Evolutionary conservation across 2,888 invertebrate species (phyloP), one percentile per base, ranked within the genome.

Genomic region (Melikaiella ostensackeni): DNA sequence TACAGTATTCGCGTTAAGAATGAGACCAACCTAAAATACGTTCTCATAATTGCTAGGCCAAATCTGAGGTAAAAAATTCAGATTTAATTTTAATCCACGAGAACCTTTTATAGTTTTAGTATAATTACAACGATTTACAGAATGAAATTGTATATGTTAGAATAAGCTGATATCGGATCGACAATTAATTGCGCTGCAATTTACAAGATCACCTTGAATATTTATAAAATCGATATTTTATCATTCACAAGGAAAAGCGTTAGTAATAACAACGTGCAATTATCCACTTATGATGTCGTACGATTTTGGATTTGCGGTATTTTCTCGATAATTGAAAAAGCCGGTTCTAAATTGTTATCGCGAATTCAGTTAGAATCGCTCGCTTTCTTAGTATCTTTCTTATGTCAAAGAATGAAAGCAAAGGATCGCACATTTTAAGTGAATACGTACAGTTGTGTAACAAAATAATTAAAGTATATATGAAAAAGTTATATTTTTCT

Each of bases 71-170:
- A 74, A 79, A 79, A 61, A 74, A 66, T 66, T 77, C 70, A 70
- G 19, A 77, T 79, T 59, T 79, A 81, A 78, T 74, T 76, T 75
- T 77, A 80, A 75, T 78, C 76, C 77, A 74, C 75, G 76, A 81
- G 64, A 84, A 82, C 78, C 76, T 84, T 83, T 83, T 81, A 81
- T 84, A 85, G 83, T 79, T 78, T 79, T 83, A 84, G 82, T 82
- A 81, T 79, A 78, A 84, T 82, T 79, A 83, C 82, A 84, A 84
- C 82, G 82, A 84, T 81, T 70, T 55, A 70, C 46, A 70, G 50
- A 33, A 46, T 55, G 70, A 70, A 30, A 70, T 70, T 30, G 30
- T 59, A 59, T 59, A 55, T 33, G 9, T 70, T 70, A 70, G 70
- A 70, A 11, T 70, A 33, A 46, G 50, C 46, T 70, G 70, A 64